Percentiles rank a stretch among this genome's conserved stretches.
These are phyloP conservation scores for Camelus bactrianus DNA, from an alignment of 2,113 vertebrate genomes.

Conservation along the genomic window DNA sequence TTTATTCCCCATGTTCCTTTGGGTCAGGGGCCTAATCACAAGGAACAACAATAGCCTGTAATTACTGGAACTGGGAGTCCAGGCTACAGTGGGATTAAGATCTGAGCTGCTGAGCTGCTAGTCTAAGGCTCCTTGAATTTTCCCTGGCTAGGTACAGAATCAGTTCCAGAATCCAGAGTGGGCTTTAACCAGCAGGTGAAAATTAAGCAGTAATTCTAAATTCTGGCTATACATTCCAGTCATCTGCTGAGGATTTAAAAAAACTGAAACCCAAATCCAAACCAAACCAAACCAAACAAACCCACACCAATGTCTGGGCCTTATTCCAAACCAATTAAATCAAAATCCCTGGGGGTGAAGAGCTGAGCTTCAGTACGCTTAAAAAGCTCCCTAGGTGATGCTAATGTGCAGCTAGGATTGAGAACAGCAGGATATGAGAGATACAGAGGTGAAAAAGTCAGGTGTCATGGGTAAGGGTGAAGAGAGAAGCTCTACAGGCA, in stretches of 20 bases:
- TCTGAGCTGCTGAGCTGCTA: background rate
- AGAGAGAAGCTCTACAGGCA: background rate
- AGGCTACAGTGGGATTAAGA: constrained; percentile 60
- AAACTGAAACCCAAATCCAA: background rate
- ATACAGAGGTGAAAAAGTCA: background rate
- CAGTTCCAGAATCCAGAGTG: background rate
- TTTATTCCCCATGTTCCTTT: background rate
- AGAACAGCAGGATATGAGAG: background rate
- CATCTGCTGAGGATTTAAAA: background rate
- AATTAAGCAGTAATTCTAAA: constrained; percentile 21
- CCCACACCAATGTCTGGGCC: background rate
- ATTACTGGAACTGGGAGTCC: background rate
- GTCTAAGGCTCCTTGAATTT: constrained; percentile 22
- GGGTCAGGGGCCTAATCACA: background rate
- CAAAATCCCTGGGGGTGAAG: background rate
- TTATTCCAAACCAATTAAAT: constrained; percentile 47
- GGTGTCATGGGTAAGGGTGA: background rate
- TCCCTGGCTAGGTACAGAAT: background rate
- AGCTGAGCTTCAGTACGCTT: background rate
- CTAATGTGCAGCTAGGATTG: background rate
- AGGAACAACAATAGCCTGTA: background rate
- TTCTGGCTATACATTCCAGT: constrained; percentile 13
- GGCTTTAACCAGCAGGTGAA: background rate
- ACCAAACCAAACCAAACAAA: background rate
- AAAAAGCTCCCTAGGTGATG: background rate